A percentile compares a stretch with the other conserved stretches of the same genome.
Conservation (phyloP, 2,888 invertebrate genomes). For the Eledona agricola region DNA sequence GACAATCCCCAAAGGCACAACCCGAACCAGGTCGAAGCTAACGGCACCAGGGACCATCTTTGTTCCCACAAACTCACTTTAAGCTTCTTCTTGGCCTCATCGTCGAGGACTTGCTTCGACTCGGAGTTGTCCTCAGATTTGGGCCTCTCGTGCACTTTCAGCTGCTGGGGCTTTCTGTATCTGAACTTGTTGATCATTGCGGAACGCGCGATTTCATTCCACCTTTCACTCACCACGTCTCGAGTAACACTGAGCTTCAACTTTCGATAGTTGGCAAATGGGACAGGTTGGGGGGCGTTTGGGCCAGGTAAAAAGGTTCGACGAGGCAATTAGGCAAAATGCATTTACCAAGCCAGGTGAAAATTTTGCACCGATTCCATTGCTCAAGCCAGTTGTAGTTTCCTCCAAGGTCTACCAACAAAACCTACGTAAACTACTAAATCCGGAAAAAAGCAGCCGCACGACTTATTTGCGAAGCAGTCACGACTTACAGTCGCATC, state of each 20-base stretch:
- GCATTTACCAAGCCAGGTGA: too few relatives aligned
- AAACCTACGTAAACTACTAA: too few relatives aligned
- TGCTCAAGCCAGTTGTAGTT: too few relatives aligned
- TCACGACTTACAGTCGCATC: too few relatives aligned
- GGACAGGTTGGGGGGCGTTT: constrained; percentile 15
- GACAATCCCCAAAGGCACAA: too few relatives aligned
- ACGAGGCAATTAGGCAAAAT: too few relatives aligned
- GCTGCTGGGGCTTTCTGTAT: constrained; percentile 55
- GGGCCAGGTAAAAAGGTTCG: constrained; percentile 43
- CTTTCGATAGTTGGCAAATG: constrained; percentile 41
- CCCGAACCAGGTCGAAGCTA: too few relatives aligned
- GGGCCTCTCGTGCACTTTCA: constrained; percentile 18
- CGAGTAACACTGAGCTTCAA: constrained; percentile 42
- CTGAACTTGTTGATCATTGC: constrained; percentile 60
- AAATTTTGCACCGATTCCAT: too few relatives aligned
- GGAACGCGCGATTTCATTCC: constrained; percentile 15
- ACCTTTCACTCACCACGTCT: constrained; percentile 46
- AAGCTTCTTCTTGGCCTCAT: constrained; percentile 45
- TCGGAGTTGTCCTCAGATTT: constrained; percentile 22
- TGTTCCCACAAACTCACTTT: constrained; percentile 52
- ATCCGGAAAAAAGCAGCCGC: too few relatives aligned
- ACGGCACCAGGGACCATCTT: too few relatives aligned
- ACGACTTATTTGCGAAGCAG: too few relatives aligned
- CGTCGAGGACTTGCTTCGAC: constrained; percentile 37
- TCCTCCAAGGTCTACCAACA: too few relatives aligned